phyloP scores from a whole-genome alignment of 2,888 invertebrate species.

The Orthonevra nobilis region DNA sequence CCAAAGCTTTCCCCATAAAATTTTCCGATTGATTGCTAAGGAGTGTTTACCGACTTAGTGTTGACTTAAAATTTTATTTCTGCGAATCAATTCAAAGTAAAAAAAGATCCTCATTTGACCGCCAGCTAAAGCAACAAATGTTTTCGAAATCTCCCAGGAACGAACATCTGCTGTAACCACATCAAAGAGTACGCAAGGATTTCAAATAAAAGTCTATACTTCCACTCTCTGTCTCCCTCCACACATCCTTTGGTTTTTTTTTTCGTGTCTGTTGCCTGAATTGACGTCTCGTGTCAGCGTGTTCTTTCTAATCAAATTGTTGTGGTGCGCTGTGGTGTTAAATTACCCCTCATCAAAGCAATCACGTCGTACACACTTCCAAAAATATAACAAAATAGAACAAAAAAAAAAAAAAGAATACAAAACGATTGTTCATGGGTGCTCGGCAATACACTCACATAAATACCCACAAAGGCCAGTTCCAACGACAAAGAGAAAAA shows the following conservation, averaged over 20 bases:
- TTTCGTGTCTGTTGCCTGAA: background rate
- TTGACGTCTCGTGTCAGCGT: conserved; percentile 47
- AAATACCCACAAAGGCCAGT: background rate
- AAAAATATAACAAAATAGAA: conserved; percentile 18
- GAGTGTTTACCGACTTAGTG: no score
- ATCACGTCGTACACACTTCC: conserved; percentile 58
- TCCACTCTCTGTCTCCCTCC: background rate
- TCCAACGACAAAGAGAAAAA: background rate
- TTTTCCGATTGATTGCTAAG: no score
- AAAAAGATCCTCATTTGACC: conserved; percentile 1
- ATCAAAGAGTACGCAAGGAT: conserved; percentile 11
- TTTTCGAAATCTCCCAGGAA: conserved; percentile 27
- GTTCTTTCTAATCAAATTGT: conserved; percentile 64
- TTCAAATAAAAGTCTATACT: conserved; percentile 50
- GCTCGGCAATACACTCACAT: conserved; percentile 21
- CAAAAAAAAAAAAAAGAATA: conserved; percentile 11
- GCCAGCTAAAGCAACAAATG: conserved; percentile 27
- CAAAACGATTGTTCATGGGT: conserved; percentile 52
- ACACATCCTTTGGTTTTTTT: background rate
- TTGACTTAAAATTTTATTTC: no score
- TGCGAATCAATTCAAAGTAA: no score
- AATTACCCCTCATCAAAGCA: conserved; percentile 65
- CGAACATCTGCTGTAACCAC: conserved; percentile 42
- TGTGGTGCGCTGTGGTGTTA: conserved; percentile 65
- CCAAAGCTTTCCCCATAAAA: no score